phyloP scores from a whole-genome alignment of 2,797 vertebrate species.

The Cirrhinus mrigala region DNA sequence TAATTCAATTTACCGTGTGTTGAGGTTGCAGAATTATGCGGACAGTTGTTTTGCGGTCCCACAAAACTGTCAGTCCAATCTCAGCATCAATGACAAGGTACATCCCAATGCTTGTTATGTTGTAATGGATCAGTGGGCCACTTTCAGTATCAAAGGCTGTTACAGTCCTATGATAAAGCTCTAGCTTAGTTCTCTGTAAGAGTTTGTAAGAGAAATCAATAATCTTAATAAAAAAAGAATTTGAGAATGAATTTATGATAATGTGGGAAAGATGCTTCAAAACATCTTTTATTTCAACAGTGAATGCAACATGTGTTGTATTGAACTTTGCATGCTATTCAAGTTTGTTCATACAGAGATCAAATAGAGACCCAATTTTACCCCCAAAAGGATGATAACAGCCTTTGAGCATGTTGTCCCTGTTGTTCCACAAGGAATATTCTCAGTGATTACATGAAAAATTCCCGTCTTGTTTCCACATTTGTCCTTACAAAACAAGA shows the following conservation, averaged over 20 bases:
- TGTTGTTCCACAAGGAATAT: slow-evolving; percentile 89
- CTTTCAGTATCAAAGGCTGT: slow-evolving; percentile 47
- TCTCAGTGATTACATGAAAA: slow-evolving; percentile 90
- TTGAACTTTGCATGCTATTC: too few species aligned
- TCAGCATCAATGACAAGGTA: slow-evolving; percentile 75
- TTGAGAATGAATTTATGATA: not conserved
- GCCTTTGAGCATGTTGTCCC: slow-evolving; percentile 92
- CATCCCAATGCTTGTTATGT: slow-evolving; percentile 69
- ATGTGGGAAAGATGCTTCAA: not conserved
- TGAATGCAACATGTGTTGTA: not conserved
- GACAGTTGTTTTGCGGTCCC: slow-evolving; percentile 81
- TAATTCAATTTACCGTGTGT: slow-evolving; percentile 72
- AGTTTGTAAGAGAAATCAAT: not conserved
- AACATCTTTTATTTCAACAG: not conserved
- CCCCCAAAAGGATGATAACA: slow-evolving; percentile 88
- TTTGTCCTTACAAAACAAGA: slow-evolving; percentile 79
- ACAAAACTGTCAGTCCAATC: slow-evolving; percentile 76
- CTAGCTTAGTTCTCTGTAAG: slow-evolving; percentile 69
- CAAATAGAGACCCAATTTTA: slow-evolving; percentile 66
- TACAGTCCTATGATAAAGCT: slow-evolving; percentile 70
- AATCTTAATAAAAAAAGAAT: not conserved
- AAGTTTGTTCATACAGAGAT: not conserved
- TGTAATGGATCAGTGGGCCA: slow-evolving; percentile 64
- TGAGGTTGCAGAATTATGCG: slow-evolving; percentile 75
- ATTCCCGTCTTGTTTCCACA: slow-evolving; percentile 78